phyloP scores from a whole-genome alignment of 2,888 invertebrate species.

The Trimorus sp. region DNA sequence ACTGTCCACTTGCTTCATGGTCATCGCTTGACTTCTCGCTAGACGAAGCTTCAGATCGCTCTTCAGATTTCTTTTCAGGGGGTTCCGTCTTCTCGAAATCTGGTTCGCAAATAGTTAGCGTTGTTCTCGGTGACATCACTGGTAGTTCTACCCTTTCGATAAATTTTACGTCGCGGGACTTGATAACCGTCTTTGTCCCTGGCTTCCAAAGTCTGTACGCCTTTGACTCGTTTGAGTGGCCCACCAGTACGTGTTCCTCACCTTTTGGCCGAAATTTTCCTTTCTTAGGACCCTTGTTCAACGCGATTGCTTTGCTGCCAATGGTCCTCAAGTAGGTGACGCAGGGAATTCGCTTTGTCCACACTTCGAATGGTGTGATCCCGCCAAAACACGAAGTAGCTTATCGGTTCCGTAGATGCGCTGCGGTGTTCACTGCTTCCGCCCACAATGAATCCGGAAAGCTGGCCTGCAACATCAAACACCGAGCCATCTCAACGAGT shows the following conservation, averaged over 20 bases:
- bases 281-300: conserved; percentile 58
- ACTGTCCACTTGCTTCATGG: background rate
- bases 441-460: conserved; percentile 72
- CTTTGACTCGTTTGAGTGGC: conserved; percentile 65
- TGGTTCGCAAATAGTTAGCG: background rate
- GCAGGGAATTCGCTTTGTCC: conserved; percentile 39
- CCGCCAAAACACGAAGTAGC: conserved; percentile 56
- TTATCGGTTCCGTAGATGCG: conserved; percentile 71
- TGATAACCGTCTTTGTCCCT: conserved; percentile 58
- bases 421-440: conserved; percentile 70
- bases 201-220: conserved; percentile 69
- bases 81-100: background rate
- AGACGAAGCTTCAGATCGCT: background rate
- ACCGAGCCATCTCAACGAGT: conserved; percentile 70
- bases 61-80: background rate
- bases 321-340: conserved; percentile 59
- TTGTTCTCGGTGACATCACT: background rate
- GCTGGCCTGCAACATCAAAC: conserved; percentile 68
- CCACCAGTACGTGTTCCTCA: conserved; percentile 58
- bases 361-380: conserved; percentile 66
- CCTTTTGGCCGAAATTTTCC: conserved; percentile 67
- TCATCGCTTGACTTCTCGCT: background rate
- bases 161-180: conserved; percentile 33
- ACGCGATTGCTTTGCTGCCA: conserved; percentile 57
- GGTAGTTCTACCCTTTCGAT: conserved; percentile 16